Conservation (phyloP, 2,888 invertebrate species). For the Nesidiocoris tenuis region DNA sequence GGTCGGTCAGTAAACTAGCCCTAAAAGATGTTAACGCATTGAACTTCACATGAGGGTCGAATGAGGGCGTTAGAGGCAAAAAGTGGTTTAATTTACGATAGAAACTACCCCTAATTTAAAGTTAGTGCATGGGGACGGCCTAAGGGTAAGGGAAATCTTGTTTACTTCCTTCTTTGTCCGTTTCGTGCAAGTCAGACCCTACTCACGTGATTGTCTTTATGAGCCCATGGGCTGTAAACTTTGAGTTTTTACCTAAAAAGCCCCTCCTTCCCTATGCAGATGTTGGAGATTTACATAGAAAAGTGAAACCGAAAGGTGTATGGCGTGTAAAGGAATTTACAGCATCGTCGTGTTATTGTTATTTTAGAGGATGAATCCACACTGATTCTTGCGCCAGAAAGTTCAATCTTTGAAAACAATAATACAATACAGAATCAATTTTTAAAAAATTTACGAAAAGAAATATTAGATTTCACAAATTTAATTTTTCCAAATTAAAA, state of each 20-base stretch:
- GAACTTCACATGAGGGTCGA: not conserved
- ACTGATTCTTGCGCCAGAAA: no score
- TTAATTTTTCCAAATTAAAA: no score
- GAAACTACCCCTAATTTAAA: constrained; percentile 22
- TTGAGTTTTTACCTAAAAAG: not conserved
- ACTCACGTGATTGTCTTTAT: not conserved
- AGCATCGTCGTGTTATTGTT: no score
- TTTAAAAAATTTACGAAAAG: no score
- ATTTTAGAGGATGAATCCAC: no score
- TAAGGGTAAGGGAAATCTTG: not conserved
- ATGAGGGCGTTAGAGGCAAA: constrained; percentile 1
- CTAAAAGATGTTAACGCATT: not conserved
- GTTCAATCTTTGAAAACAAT: no score
- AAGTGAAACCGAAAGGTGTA: not conserved
- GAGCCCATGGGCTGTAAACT: not conserved
- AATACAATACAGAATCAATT: no score
- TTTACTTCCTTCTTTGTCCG: not conserved
- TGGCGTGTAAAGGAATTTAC: no score
- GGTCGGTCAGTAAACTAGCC: not conserved
- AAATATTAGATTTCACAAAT: no score
- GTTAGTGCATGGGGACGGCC: constrained; percentile 9
- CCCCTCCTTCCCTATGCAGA: not conserved
- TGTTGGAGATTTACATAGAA: not conserved
- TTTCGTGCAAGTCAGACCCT: not conserved
- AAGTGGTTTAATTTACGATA: constrained; percentile 17